Evolutionary conservation across 2,113 vertebrate species (phyloP), one percentile per base, ranked within the genome.

Genomic region (Actenoides hombroni): DNA sequence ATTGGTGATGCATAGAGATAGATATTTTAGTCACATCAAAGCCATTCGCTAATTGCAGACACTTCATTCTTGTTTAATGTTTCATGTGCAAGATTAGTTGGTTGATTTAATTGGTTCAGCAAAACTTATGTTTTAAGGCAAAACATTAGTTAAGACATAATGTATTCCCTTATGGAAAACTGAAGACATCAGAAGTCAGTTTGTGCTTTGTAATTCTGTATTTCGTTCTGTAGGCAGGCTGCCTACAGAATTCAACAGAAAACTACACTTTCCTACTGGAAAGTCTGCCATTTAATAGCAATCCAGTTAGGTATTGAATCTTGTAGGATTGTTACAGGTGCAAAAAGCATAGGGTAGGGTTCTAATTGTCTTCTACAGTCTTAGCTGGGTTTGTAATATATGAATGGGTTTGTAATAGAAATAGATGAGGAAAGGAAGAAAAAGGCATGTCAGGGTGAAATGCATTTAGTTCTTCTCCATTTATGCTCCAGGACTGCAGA

Each of bases 31-130:
- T 91, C 96, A 96, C 97, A 97, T 97, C 97, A 98, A 97, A 98
- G 97, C 90, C 61, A 88, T 98, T 97, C 95, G 85, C 94, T 97
- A 97, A 97, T 97, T 97, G 94, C 95, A 97, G 96, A 90, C 95
- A 97, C 97, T 97, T 96, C 96, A 97, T 97, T 89, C 73, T 96
- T 97, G 97, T 91, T 97, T 96, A 97, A 96, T 96, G 96, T 97
- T 98, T 98, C 96, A 63, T 97, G 92, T 90, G 94, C 90, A 79
- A 96, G 97, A 97, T 98, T 97, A 98, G 97, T 94, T 97, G 97
- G 95, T 94, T 97, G 96, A 98, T 96, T 97, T 97, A 97, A 97
- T 97, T 96, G 95, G 92, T 95, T 97, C 90, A 31, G 78, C 77
- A 95, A 96, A 96, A 95, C 93, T 96, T 96, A 61, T 51, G 95